These are phyloP conservation scores for Austrolebias charrua DNA, from an alignment of 2,797 vertebrate genomes.

Conservation along the genomic window DNA sequence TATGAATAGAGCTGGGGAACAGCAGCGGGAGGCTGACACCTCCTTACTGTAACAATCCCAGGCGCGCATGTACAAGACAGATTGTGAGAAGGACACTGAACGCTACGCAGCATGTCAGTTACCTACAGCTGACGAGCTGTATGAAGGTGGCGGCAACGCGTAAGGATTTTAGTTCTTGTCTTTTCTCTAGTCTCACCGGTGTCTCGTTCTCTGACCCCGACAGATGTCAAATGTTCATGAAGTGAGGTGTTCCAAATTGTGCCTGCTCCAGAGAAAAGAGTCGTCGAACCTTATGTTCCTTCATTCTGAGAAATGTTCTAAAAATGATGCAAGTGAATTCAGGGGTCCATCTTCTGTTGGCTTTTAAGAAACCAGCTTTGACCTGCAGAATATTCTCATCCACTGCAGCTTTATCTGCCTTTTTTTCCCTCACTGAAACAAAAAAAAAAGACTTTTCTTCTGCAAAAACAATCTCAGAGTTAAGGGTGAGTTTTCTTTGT, in stretches of 20 bases:
- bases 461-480: slow-evolving; percentile 2
- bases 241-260: neutral
- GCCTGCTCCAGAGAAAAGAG: slow-evolving; percentile 3
- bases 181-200: neutral
- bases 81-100: slow-evolving; percentile 61
- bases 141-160: slow-evolving; percentile 7
- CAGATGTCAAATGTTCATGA: neutral
- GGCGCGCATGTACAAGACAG: slow-evolving; percentile 60
- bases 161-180: slow-evolving; percentile 15
- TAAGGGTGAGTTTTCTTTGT: neutral
- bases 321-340: neutral
- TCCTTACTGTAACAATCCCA: slow-evolving; percentile 66
- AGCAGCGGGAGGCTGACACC: slow-evolving; percentile 54
- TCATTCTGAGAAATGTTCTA: neutral
- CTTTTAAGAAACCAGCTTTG: neutral
- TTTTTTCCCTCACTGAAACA: neutral
- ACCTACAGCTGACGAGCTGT: slow-evolving; percentile 37
- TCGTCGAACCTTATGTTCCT: neutral
- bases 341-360: neutral
- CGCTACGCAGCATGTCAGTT: slow-evolving; percentile 50
- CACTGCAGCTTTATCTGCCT: neutral
- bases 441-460: slow-evolving; percentile 1
- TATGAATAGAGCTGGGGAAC: slow-evolving; percentile 66
- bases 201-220: neutral
- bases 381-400: slow-evolving; percentile 6